Evolutionary conservation across 2,113 vertebrate species (phyloP), one percentile per base, ranked within the genome.

Genomic region (Sander lucioperca): DNA sequence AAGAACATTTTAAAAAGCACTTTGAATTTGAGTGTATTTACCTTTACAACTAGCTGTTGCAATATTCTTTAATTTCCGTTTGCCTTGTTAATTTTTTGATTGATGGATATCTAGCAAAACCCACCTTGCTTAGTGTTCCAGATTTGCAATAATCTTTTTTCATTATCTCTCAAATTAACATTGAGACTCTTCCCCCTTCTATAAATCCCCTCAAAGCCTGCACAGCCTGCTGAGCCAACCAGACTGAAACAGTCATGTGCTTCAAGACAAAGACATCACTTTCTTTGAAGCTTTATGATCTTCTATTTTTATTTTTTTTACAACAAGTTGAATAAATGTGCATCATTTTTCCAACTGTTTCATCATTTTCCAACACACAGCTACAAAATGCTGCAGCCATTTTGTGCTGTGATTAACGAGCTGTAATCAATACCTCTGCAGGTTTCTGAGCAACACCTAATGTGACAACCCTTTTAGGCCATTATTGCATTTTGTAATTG

Each of bases 401-500:
- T 77, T 48, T 66, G 25, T 79, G 77, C 21, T 39, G 63, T 59
- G 80, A 71, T 54, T 67, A 85, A 85, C 81, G 66, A 61, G 11
- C 72, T 66, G 33, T 25, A 78, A 84, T 84, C 63, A 50, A 82
- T 74, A 61, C 30, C 56, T 76, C 77, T 62, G 84, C 57, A 65
- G 86, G 61, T 83, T 76, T 81, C 73, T 39, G 79, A 74, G 72
- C 43, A 54, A 59, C 77, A 71, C 62, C 53, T 76, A 74, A 83
- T 84, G 80, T 53, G 64, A 86, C 75, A 75, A 70, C 23, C 68
- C 83, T 80, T 80, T 86, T 63, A 76, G 80, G 62, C 71, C 3
- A 0, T 86, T 48, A 83, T 79, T 79, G 80, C 48, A 64, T 61
- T 76, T 13, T 69, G 76, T 66, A 83, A 90, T 86, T 82, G 67